Evolutionary conservation across 2,113 vertebrate species (phyloP).

Genomic region (Menura novaehollandiae): DNA sequence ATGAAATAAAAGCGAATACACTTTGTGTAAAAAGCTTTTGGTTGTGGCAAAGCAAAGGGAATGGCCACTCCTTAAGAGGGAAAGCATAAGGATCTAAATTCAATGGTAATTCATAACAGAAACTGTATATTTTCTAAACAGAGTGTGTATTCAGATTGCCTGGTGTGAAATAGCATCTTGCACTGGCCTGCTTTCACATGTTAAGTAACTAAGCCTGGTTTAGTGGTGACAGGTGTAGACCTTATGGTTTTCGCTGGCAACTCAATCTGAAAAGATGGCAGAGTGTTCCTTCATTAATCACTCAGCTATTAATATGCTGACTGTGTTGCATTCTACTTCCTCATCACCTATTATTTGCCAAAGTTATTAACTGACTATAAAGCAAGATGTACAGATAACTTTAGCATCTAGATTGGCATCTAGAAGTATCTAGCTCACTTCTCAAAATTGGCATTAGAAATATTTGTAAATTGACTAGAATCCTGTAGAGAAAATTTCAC

Average conservation of each 20-base stretch:
- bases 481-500: not conserved
- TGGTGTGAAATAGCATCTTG: constrained; percentile 44
- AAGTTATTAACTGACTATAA: not conserved
- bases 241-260: constrained; percentile 22
- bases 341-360: not conserved
- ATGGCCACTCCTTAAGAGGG: not conserved
- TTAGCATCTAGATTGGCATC: not conserved
- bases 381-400: not conserved
- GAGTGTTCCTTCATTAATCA: not conserved
- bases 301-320: not conserved
- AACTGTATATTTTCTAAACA: constrained; percentile 38
- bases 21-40: constrained; percentile 24
- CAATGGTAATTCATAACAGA: not conserved
- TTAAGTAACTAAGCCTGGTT: constrained; percentile 24
- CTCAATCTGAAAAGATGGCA: not conserved
- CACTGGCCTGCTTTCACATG: constrained; percentile 19
- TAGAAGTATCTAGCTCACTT: not conserved
- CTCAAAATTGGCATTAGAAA: not conserved
- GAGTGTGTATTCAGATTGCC: not conserved
- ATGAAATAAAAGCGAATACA: constrained; percentile 24
- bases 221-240: constrained; percentile 59
- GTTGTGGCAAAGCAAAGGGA: not conserved
- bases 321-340: not conserved
- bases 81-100: not conserved
- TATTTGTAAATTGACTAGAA: not conserved